Base-by-base conservation (phyloP, 2,113 vertebrate species). In the Paradoxurus hermaphroditus region DNA sequence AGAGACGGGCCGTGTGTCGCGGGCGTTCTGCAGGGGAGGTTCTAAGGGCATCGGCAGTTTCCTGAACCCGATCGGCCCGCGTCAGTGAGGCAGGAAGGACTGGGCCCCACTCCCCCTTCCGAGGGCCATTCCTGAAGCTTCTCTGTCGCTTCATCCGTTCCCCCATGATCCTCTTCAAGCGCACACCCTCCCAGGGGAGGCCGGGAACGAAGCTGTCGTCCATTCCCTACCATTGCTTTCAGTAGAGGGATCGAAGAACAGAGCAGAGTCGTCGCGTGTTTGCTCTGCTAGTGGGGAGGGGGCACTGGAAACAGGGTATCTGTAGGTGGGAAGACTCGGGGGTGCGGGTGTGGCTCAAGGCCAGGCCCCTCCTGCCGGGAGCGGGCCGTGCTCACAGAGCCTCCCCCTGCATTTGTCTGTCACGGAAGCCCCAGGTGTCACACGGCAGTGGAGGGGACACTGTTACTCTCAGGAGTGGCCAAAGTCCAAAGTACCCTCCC, bases 81-180 rank as follows among this genome's bases (percentile, higher is more conserved):
- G 27, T 1, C 0, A 31, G 4, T 86, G 9, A 1, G 7, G 36
- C 3, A 16, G 67, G 5, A 39, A n/a, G 36, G 19, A 25, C 73
- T 41, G 11, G 5, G 3, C 0, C 10, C 34, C 7, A 0, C 5
- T 16, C 1, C 11, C 36, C 56, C 14, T 73, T 18, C 46, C 23
- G 39, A 27, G 75, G 83, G 41, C 31, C 3, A 1, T 8, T 6
- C 39, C 25, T 41, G 29, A 19, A 11, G 16, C 0, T 12, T 36
- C 4, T 25, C 27, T 10, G 0, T 4, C 31, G 11, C 39, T 39
- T 19, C 7, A 1, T 2, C 3, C 1, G 10, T 11, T 7, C 12
- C 25, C 65, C 75, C 68, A 18, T 27, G 34, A 23, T 44, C n/a
- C 18, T 29, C 78, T 25, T 19, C 36, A 31, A 5, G 15, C 12